Evolutionary conservation across 2,888 invertebrate species (phyloP).

Genomic region (Rutpela maculata): DNA sequence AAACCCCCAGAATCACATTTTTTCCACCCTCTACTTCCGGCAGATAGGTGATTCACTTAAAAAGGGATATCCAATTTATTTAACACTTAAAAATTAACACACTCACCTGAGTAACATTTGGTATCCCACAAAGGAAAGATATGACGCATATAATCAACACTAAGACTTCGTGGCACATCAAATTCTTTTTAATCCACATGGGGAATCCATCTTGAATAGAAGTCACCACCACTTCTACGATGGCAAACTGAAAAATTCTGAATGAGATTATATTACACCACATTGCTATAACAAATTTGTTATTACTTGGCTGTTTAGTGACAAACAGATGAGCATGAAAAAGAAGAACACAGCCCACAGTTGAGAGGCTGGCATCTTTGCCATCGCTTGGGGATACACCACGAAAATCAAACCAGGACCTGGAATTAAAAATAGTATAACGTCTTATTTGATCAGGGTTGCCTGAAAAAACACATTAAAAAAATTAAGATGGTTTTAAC

Average conservation of each 20-base stretch:
- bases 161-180: slow-evolving; percentile 90
- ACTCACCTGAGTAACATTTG: slow-evolving; percentile 87
- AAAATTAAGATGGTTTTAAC: too few relatives aligned
- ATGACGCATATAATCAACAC: slow-evolving; percentile 89
- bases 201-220: slow-evolving; percentile 96
- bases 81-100: too few relatives aligned
- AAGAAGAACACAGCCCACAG: slow-evolving; percentile 93
- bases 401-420: slow-evolving; percentile 93
- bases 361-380: slow-evolving; percentile 94
- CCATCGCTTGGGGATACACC: slow-evolving; percentile 94
- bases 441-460: background rate
- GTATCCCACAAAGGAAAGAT: slow-evolving; percentile 90
- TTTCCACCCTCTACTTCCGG: too few relatives aligned
- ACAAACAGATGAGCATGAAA: slow-evolving; percentile 92
- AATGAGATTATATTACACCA: slow-evolving; percentile 32
- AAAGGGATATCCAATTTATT: too few relatives aligned
- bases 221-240: slow-evolving; percentile 95
- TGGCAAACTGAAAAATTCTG: slow-evolving; percentile 85
- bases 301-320: slow-evolving; percentile 89
- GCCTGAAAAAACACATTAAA: too few relatives aligned
- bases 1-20: too few relatives aligned
- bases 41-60: too few relatives aligned
- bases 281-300: slow-evolving; percentile 29
- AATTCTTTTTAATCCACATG: slow-evolving; percentile 86
- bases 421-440: slow-evolving; percentile 55